Evolutionary conservation across 2,113 vertebrate species (phyloP).

Genomic region (Ctenodactylus gundi): DNA sequence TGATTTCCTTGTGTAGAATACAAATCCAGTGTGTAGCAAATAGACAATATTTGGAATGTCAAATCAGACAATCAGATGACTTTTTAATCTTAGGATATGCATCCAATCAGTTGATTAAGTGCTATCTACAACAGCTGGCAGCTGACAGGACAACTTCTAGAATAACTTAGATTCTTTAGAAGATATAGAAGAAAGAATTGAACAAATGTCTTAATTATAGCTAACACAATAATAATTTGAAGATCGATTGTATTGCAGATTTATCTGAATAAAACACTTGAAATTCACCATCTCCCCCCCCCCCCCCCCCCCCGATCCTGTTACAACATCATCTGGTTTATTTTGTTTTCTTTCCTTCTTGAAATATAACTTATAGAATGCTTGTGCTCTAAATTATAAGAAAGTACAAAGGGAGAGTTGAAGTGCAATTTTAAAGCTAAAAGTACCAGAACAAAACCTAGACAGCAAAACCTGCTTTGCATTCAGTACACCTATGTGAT

Average conservation of each 20-base stretch:
- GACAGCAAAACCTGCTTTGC: neutral
- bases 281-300: neutral
- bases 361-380: neutral
- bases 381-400: neutral
- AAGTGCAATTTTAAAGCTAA: neutral
- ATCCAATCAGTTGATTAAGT: conserved; percentile 63
- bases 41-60: conserved; percentile 6
- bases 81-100: conserved; percentile 44
- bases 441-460: neutral
- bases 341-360: neutral
- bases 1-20: conserved; percentile 35
- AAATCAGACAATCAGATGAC: conserved; percentile 54
- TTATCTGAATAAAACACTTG: neutral
- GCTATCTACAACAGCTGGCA: conserved; percentile 55
- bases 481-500: neutral
- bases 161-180: conserved; percentile 1
- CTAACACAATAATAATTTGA: neutral
- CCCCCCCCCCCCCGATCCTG: too few species aligned
- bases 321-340: neutral
- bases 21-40: conserved; percentile 36
- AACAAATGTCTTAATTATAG: neutral
- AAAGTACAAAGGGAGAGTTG: neutral
- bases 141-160: conserved; percentile 38
- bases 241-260: neutral
- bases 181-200: neutral